These are phyloP conservation scores for Thymelicus lineola DNA, from an alignment of 2,888 invertebrate genomes.

Conservation along the genomic window DNA sequence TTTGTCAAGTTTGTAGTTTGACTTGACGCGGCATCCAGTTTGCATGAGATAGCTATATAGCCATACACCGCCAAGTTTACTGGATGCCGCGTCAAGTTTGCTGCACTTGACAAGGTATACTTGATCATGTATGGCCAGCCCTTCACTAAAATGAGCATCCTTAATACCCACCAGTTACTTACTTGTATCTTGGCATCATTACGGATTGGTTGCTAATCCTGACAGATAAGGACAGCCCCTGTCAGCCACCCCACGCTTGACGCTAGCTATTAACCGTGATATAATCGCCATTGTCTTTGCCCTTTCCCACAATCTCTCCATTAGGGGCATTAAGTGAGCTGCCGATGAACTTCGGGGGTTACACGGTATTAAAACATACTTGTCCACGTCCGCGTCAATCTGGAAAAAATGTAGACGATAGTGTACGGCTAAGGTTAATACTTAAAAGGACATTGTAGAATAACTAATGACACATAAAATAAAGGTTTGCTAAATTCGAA, in stretches of 20 bases:
- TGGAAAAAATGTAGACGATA: slow-evolving; percentile 9
- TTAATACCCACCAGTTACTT: slow-evolving; percentile 45
- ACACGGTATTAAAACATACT: slow-evolving; percentile 28
- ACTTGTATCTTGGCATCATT: slow-evolving; percentile 37
- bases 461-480: too few species aligned
- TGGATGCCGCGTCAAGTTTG: too few species aligned
- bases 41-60: too few species aligned
- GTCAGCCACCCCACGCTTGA: slow-evolving; percentile 57
- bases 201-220: slow-evolving; percentile 62
- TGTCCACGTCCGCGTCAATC: slow-evolving; percentile 22
- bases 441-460: too few species aligned
- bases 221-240: slow-evolving; percentile 60
- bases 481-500: too few species aligned
- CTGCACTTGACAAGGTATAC: too few species aligned
- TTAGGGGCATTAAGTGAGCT: slow-evolving; percentile 49
- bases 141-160: neutral
- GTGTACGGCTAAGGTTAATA: too few species aligned
- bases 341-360: slow-evolving; percentile 38
- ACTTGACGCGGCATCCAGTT: too few species aligned
- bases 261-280: slow-evolving; percentile 79
- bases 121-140: too few species aligned
- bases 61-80: too few species aligned
- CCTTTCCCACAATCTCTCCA: slow-evolving; percentile 75
- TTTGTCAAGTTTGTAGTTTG: too few species aligned
- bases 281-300: slow-evolving; percentile 80